Percentiles rank a stretch among this genome's conserved stretches.
Conservation (phyloP, 1,140 invertebrate genomes). For the Kradibia gibbosae region DNA sequence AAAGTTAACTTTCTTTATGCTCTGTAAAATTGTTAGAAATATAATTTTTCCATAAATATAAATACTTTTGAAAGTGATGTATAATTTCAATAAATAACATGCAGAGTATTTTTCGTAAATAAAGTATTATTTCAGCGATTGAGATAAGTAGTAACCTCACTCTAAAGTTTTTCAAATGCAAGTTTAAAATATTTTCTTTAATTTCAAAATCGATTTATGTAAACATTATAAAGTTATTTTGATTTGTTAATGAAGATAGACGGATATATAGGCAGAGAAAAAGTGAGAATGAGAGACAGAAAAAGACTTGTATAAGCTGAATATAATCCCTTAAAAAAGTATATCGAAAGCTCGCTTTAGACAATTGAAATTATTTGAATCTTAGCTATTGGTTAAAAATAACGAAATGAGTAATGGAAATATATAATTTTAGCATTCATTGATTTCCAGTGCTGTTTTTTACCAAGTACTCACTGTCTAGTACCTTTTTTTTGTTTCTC, state of each 20-base stretch:
- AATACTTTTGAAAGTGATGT: no score
- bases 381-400: constrained; percentile 21
- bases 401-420: neutral
- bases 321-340: neutral
- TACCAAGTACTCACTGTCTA: neutral
- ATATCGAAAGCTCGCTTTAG: neutral
- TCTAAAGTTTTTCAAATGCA: no score
- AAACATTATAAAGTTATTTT: neutral
- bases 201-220: neutral
- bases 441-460: constrained; percentile 14
- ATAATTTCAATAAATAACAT: no score
- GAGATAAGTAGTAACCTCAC: no score
- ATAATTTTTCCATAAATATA: no score
- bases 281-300: neutral
- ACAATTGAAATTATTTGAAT: neutral
- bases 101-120: no score
- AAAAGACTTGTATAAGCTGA: neutral
- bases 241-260: neutral
- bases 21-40: no score
- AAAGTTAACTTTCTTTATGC: no score
- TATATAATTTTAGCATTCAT: neutral
- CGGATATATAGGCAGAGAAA: neutral
- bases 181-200: no score
- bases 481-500: neutral
- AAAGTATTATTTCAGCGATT: no score